Evolutionary conservation across 1,140 invertebrate genomes (phyloP).

Genomic region (Drosophila funebris): DNA sequence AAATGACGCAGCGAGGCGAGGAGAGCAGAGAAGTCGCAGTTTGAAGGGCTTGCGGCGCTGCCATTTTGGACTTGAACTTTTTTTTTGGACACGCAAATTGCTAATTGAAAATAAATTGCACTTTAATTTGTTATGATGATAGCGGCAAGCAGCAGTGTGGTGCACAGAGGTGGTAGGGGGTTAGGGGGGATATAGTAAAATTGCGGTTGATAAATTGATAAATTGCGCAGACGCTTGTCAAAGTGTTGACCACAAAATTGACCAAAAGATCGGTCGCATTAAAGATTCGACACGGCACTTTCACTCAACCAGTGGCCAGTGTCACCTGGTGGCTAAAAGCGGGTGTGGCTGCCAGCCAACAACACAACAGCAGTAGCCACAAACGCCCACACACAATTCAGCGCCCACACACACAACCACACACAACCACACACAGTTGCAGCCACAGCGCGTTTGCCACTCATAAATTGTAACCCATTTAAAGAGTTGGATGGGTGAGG

Average conservation of each 20-base stretch:
- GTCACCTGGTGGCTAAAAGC: background rate
- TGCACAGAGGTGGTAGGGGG: background rate
- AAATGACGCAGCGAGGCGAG: conserved; percentile 30
- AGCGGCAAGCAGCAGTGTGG: background rate
- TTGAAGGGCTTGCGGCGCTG: conserved; percentile 30
- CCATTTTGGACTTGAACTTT: conserved; percentile 38
- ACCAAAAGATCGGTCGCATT: conserved; percentile 56
- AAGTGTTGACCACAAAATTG: conserved; percentile 61
- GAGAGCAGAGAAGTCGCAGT: too few species aligned
- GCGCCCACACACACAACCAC: background rate
- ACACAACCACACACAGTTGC: conserved; percentile 18
- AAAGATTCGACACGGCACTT: conserved; percentile 55
- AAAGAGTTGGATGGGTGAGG: conserved; percentile 25
- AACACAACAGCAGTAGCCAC: conserved; percentile 7
- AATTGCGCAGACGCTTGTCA: conserved; percentile 74
- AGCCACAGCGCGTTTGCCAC: conserved; percentile 39
- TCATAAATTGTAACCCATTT: conserved; percentile 81
- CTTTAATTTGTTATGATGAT: conserved; percentile 74
- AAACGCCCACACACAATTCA: conserved; percentile 8
- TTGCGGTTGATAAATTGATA: conserved; percentile 52
- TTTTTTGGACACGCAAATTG: conserved; percentile 65
- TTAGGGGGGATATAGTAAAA: background rate
- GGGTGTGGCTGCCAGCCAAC: background rate
- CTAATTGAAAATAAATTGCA: conserved; percentile 82
- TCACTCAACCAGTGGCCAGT: conserved; percentile 17